Percentiles rank a stretch among this genome's conserved stretches.
Evolutionary conservation across 2,113 vertebrate genomes (phyloP).

Genomic region (Scartelaos histophorus): DNA sequence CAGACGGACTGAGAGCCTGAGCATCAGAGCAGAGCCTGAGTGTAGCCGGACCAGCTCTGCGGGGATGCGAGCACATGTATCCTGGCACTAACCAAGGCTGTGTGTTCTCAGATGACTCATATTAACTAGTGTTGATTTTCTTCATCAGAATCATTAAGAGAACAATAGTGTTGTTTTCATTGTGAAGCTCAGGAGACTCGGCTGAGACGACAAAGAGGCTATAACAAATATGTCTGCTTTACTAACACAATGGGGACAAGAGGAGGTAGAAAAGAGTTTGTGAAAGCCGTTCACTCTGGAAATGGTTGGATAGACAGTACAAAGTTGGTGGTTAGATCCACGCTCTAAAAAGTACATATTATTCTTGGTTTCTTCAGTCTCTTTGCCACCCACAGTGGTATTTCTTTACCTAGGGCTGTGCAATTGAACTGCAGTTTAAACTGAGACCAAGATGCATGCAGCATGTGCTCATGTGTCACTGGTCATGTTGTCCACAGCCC

Average conservation of each 20-base stretch:
- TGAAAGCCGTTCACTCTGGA: too few relatives aligned
- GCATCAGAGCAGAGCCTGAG: background rate
- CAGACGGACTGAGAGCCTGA: constrained; percentile 1
- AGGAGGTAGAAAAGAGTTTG: background rate
- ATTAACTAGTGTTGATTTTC: constrained; percentile 9
- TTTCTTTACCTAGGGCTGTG: too few relatives aligned
- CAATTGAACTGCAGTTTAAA: too few relatives aligned
- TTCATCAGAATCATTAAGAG: background rate
- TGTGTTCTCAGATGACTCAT: constrained; percentile 10
- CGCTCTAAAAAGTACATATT: too few relatives aligned
- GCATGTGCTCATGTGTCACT: too few relatives aligned
- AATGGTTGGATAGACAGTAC: too few relatives aligned
- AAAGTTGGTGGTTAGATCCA: too few relatives aligned
- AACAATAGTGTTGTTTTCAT: background rate
- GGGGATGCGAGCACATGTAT: background rate
- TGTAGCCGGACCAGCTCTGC: background rate
- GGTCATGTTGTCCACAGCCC: too few relatives aligned
- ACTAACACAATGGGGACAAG: background rate
- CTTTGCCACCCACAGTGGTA: too few relatives aligned
- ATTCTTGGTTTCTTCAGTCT: too few relatives aligned
- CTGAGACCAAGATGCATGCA: too few relatives aligned
- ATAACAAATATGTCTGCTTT: background rate
- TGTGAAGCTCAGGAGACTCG: background rate
- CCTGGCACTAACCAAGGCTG: background rate
- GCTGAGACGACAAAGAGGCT: background rate